phyloP scores from a whole-genome alignment of 2,797 vertebrate species.

The Bucorvus abyssinicus region DNA sequence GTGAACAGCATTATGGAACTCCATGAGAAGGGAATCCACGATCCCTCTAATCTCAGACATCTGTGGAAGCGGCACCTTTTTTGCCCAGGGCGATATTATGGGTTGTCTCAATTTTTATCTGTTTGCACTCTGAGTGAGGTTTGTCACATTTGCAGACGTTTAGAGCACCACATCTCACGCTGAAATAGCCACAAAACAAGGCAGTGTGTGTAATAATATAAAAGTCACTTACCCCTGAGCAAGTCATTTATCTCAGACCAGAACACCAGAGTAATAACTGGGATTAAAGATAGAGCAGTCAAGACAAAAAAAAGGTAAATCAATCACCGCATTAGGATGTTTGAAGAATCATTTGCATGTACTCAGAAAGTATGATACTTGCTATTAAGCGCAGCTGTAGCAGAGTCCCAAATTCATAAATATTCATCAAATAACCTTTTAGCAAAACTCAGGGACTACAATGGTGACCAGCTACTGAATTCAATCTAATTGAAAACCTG shows the following conservation, averaged over 20 bases:
- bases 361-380: slow-evolving; percentile 49
- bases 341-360: slow-evolving; percentile 63
- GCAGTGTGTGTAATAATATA: slow-evolving; percentile 43
- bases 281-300: slow-evolving; percentile 66
- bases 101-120: slow-evolving; percentile 27
- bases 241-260: slow-evolving; percentile 41
- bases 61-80: background rate
- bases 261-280: slow-evolving; percentile 36
- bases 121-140: background rate
- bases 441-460: slow-evolving; percentile 42
- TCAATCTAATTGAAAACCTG: slow-evolving; percentile 68
- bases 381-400: slow-evolving; percentile 40
- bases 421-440: slow-evolving; percentile 72
- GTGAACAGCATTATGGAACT: background rate
- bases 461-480: slow-evolving; percentile 54
- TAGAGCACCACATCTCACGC: background rate
- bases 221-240: slow-evolving; percentile 58
- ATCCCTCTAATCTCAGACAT: background rate
- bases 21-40: background rate
- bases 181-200: slow-evolving; percentile 32
- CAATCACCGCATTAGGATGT: slow-evolving; percentile 64
- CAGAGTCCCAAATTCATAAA: slow-evolving; percentile 61
- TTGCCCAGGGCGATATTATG: slow-evolving; percentile 1
- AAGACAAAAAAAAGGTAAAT: slow-evolving; percentile 64
- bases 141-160: slow-evolving; percentile 38